phyloP scores from a whole-genome alignment of 2,888 invertebrate species.

The Clunio marinus region DNA sequence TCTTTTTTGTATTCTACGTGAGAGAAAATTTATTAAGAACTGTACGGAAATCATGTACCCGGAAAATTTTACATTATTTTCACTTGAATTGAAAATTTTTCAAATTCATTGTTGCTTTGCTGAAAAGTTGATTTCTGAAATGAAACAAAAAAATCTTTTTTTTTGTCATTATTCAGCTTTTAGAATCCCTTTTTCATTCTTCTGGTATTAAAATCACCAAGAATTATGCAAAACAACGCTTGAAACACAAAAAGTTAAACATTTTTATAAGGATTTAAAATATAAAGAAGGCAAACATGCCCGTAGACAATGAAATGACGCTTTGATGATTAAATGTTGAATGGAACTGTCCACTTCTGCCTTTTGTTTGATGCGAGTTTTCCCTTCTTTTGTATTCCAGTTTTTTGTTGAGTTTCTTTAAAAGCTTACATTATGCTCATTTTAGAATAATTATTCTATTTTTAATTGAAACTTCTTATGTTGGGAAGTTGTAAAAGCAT shows the following conservation, averaged over 20 bases:
- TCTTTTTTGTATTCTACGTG: background rate
- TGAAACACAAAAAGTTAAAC: too few species aligned
- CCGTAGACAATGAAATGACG: conserved; percentile 16
- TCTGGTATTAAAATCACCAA: too few species aligned
- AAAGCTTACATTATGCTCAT: background rate
- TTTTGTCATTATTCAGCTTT: too few species aligned
- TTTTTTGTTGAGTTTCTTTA: too few species aligned
- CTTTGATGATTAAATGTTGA: conserved; percentile 38
- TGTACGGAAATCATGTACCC: too few species aligned
- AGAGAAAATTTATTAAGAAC: background rate
- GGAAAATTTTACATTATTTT: background rate
- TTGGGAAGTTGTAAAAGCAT: too few species aligned
- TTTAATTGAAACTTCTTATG: background rate
- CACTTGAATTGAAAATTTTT: background rate
- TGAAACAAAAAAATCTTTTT: too few species aligned
- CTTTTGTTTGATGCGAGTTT: background rate
- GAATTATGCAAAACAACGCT: too few species aligned
- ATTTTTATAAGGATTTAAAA: too few species aligned
- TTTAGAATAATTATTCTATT: too few species aligned
- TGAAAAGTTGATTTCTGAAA: background rate
- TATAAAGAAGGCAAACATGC: background rate
- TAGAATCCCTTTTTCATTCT: too few species aligned
- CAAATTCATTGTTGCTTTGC: background rate
- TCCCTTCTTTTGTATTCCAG: background rate
- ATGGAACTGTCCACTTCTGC: conserved; percentile 31